Evolutionary conservation across 2,797 vertebrate genomes (phyloP).

Genomic region (Sebastes flavidus): DNA sequence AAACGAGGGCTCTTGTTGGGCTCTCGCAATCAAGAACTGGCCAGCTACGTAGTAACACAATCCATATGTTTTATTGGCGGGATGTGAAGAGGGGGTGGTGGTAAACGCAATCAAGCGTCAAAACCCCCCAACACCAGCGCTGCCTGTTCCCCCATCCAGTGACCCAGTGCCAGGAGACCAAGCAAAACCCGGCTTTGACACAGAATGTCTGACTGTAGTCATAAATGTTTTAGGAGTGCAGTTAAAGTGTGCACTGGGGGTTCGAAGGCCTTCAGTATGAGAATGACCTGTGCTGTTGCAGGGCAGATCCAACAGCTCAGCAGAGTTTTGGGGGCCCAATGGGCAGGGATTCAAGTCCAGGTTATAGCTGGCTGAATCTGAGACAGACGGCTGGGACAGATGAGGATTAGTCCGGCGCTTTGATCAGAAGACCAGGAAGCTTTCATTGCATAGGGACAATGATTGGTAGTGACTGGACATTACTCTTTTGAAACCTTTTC

Average conservation of each 20-base stretch:
- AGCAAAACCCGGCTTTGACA: constrained; percentile 67
- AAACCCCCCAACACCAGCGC: constrained; percentile 70
- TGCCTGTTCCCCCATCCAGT: constrained; percentile 50
- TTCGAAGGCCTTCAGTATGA: constrained; percentile 58
- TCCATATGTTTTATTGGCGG: constrained; percentile 78
- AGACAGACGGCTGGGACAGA: constrained; percentile 73
- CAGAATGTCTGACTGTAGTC: constrained; percentile 76
- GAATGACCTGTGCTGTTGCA: constrained; percentile 69
- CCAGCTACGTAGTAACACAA: constrained; percentile 74
- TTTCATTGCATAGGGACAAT: constrained; percentile 84
- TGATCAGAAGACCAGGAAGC: constrained; percentile 85
- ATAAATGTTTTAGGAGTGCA: constrained; percentile 82
- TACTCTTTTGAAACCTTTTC: constrained; percentile 74
- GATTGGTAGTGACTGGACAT: constrained; percentile 87
- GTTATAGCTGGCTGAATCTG: constrained; percentile 81
- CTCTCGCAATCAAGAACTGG: constrained; percentile 82
- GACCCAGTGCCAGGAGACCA: constrained; percentile 72
- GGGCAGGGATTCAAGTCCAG: constrained; percentile 85
- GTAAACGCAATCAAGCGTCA: constrained; percentile 75
- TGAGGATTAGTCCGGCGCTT: constrained; percentile 83
- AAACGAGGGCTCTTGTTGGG: constrained; percentile 73
- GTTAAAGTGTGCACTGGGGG: constrained; percentile 72
- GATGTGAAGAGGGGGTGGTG: constrained; percentile 38
- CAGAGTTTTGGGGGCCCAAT: constrained; percentile 65
- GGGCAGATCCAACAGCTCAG: constrained; percentile 57